phyloP scores from a whole-genome alignment of 2,113 vertebrate genomes.

The Pavo muticus region DNA sequence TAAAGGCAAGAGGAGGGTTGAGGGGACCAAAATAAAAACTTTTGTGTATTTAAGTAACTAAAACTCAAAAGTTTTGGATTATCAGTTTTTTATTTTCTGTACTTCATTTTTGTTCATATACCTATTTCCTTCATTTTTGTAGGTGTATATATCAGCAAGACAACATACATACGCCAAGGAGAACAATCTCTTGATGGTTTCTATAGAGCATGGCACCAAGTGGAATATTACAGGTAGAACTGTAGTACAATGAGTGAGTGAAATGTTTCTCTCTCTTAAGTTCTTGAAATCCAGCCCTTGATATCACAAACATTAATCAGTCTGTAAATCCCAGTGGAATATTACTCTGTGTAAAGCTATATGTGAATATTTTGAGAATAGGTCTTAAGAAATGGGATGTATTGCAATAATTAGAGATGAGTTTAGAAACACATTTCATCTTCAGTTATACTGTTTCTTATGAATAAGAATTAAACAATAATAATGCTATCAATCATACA shows the following conservation, averaged over 20 bases:
- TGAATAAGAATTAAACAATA: neutral
- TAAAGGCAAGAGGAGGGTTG: neutral
- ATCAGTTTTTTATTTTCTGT: neutral
- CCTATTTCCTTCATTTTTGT: neutral
- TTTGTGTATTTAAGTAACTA: neutral
- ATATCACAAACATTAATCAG: neutral
- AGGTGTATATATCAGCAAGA: constrained; percentile 98
- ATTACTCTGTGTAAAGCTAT: neutral
- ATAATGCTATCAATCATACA: neutral
- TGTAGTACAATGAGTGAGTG: constrained; percentile 77
- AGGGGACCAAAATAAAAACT: neutral
- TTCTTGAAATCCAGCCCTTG: constrained; percentile 15
- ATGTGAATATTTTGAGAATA: neutral
- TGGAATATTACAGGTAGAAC: constrained; percentile 96
- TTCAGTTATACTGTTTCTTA: neutral
- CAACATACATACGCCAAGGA: constrained; percentile 96
- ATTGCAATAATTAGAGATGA: neutral
- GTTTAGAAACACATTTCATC: neutral
- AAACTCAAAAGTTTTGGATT: neutral
- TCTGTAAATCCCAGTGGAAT: neutral
- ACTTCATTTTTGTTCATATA: neutral
- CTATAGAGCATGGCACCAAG: constrained; percentile 97
- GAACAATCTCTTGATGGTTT: constrained; percentile 98
- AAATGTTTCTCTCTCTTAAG: constrained; percentile 67
- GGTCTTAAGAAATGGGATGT: neutral